phyloP scores from a whole-genome alignment of 2,888 invertebrate genomes.

The Adineta ricciae region DNA sequence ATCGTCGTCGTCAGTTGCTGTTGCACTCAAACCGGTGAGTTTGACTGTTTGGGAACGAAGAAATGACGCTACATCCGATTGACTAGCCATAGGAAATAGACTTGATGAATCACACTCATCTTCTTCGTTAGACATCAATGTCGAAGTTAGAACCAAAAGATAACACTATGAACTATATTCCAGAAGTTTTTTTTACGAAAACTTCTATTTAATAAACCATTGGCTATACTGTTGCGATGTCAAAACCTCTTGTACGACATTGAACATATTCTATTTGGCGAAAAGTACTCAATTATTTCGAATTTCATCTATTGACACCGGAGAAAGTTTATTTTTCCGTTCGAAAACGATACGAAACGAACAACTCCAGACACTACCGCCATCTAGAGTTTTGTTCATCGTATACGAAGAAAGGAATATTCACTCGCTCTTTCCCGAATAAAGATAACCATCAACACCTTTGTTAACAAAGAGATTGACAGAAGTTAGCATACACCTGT shows the following conservation, averaged over 20 bases:
- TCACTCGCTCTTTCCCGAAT: too few species aligned
- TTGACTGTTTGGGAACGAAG: neutral
- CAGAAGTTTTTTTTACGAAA: too few species aligned
- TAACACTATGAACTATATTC: too few species aligned
- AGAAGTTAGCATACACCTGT: too few species aligned
- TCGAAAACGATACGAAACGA: neutral
- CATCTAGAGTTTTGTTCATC: neutral
- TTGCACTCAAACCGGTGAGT: neutral
- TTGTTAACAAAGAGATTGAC: too few species aligned
- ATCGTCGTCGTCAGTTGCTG: neutral
- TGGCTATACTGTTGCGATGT: neutral
- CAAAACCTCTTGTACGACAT: neutral
- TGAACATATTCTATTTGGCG: neutral
- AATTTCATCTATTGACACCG: too few species aligned
- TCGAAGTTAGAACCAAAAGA: neutral
- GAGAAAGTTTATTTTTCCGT: neutral
- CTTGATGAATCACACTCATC: constrained; percentile 11
- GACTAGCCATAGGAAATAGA: neutral
- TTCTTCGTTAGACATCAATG: neutral
- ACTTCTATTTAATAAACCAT: neutral
- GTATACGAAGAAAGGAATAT: too few species aligned
- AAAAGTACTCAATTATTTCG: too few species aligned
- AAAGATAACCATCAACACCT: too few species aligned
- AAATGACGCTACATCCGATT: neutral
- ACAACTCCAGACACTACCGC: neutral